Conservation (phyloP, 2,888 invertebrate genomes). For the Keiferia lycopersicella region DNA sequence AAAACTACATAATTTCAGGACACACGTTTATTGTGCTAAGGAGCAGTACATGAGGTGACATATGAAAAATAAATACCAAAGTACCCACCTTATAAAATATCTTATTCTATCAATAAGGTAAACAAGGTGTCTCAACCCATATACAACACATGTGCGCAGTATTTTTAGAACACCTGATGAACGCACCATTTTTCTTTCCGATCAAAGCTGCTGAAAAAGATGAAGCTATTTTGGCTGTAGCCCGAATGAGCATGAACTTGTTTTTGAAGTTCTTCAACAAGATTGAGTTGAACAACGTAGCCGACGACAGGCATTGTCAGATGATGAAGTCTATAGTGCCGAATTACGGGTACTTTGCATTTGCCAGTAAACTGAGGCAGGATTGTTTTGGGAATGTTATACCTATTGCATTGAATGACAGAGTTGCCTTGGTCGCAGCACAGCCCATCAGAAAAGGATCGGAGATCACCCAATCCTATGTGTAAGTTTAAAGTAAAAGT, state of each 20-base stretch:
- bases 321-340: conserved; percentile 8
- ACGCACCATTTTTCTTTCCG: conserved; percentile 13
- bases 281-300: conserved; percentile 16
- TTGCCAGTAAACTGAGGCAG: conserved; percentile 22
- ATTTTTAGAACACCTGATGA: conserved; percentile 4
- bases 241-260: conserved; percentile 21
- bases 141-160: conserved; percentile 10
- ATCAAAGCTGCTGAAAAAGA: background rate
- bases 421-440: conserved; percentile 17
- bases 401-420: conserved; percentile 21
- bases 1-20: too few relatives aligned
- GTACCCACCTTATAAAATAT: too few relatives aligned
- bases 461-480: conserved; percentile 25
- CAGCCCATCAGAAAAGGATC: conserved; percentile 27
- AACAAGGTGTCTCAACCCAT: too few relatives aligned
- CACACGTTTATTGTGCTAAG: too few relatives aligned
- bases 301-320: conserved; percentile 1
- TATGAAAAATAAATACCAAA: too few relatives aligned
- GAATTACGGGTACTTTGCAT: conserved; percentile 20
- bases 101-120: too few relatives aligned
- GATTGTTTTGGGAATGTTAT: conserved; percentile 23
- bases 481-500: too few relatives aligned
- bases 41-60: too few relatives aligned
- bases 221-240: conserved; percentile 19
- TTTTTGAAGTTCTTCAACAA: conserved; percentile 10